A percentile compares a stretch with the other conserved stretches of the same genome.
These are phyloP conservation scores for Tenthredo mesomela DNA, from an alignment of 2,888 invertebrate genomes.

Conservation along the genomic window DNA sequence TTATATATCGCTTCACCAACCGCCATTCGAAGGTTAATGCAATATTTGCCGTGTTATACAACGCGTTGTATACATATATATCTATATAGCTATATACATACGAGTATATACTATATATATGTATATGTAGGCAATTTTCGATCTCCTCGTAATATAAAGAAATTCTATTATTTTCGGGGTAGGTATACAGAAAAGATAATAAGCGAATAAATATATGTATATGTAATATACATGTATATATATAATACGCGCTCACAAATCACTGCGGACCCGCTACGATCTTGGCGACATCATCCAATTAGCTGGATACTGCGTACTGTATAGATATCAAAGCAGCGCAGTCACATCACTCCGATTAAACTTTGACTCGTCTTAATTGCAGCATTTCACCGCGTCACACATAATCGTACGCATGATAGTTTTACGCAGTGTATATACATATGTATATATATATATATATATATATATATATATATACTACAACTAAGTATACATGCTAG, in stretches of 20 bases:
- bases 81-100: neutral
- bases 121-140: neutral
- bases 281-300: conserved; percentile 48
- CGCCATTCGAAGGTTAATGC: conserved; percentile 32
- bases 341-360: conserved; percentile 53
- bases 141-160: neutral
- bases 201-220: neutral
- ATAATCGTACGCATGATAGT: neutral
- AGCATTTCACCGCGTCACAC: conserved; percentile 43
- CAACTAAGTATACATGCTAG: neutral
- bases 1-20: neutral
- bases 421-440: neutral
- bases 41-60: conserved; percentile 17
- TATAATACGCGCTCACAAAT: conserved; percentile 42
- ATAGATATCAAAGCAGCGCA: conserved; percentile 18
- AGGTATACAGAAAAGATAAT: neutral
- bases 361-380: conserved; percentile 52
- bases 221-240: neutral
- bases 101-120: neutral
- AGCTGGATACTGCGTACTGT: neutral
- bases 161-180: neutral
- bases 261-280: conserved; percentile 41
- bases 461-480: neutral
- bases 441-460: neutral
- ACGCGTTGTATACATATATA: neutral